These are phyloP conservation scores for Ochropacha duplaris DNA, from an alignment of 2,888 invertebrate genomes.

Conservation along the genomic window DNA sequence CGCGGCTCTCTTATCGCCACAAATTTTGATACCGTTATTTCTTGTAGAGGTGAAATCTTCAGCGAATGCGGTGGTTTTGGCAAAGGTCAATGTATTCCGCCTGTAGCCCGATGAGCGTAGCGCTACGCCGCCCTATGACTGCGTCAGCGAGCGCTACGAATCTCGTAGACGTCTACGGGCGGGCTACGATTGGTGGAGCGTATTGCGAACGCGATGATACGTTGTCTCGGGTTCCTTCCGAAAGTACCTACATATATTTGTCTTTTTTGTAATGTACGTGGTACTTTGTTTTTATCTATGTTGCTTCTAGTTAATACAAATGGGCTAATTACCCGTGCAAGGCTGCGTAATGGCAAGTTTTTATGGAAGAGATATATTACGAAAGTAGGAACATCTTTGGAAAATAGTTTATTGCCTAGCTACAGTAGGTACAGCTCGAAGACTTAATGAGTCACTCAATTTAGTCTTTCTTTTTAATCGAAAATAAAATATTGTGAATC, in stretches of 20 bases:
- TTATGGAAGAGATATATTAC: constrained; percentile 21
- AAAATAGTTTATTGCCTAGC: background rate
- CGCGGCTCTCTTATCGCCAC: background rate
- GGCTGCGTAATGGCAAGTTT: constrained; percentile 38
- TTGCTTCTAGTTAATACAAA: constrained; percentile 39
- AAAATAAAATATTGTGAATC: no score
- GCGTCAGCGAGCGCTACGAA: constrained; percentile 70
- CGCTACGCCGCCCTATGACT: constrained; percentile 67
- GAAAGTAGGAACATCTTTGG: constrained; percentile 11
- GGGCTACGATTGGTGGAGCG: constrained; percentile 50
- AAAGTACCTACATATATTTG: constrained; percentile 41
- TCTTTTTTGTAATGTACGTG: constrained; percentile 38
- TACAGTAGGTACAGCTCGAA: background rate
- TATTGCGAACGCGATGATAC: constrained; percentile 40
- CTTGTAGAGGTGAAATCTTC: constrained; percentile 7
- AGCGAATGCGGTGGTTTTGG: constrained; percentile 51
- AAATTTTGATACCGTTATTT: constrained; percentile 1
- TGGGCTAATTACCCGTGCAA: constrained; percentile 47
- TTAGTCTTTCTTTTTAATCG: no score
- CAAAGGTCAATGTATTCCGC: constrained; percentile 58
- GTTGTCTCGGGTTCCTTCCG: constrained; percentile 42
- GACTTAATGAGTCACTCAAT: no score
- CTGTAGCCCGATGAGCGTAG: constrained; percentile 53
- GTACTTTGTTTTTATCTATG: constrained; percentile 35
- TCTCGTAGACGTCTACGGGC: constrained; percentile 70